Base-by-base conservation (phyloP, 2,113 vertebrate species). In the Apodemus sylvaticus region DNA sequence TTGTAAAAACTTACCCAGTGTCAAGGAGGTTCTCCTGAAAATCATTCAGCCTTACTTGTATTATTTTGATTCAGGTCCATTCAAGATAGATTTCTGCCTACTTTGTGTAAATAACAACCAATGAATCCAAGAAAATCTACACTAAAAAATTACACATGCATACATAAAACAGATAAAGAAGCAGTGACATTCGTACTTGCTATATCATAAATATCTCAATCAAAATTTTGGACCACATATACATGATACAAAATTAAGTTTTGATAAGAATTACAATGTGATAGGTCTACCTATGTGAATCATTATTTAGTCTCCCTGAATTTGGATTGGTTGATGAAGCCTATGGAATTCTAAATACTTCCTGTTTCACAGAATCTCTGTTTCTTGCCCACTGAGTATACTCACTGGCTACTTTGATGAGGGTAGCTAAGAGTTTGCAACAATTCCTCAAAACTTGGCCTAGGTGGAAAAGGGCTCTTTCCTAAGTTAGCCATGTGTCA, bases 51-150 rank as follows among this genome's bases (percentile, higher is more conserved):
- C 86, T 94, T n/a, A 42, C 7, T 68, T 42, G 76, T 71, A 79
- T 83, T 79, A 92, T 91, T 95, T 96, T 90, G 31, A 31, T 42
- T 85, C 7, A 22, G 71, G 60, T 64, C 16, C 42, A 58, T 86
- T 95, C 26, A 89, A 89, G 89, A 62, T 26, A 89, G 73, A 70
- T 83, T 89, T 51, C 53, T 83, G 26, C 19, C 34, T 66, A 19
- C 77, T 95, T 76, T 88, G 48, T 76, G 3, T n/a, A 94, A 82
- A 76, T 36, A 48, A 58, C 60, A 71, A 73, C 7, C 13, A 39
- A 34, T 5, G 16, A 86, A 81, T 34, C 34, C 16, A 26, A 31
- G 2, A 85, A 36, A 12, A 13, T 31, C 10, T 58, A 91, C 39
- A 34, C 11, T 24, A 60, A 53, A 89, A 48, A 58, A 45, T n/a